A percentile compares a stretch with the other conserved stretches of the same genome.
Evolutionary conservation across 2,888 invertebrate genomes (phyloP).

Genomic region (Apocheima hispidaria): DNA sequence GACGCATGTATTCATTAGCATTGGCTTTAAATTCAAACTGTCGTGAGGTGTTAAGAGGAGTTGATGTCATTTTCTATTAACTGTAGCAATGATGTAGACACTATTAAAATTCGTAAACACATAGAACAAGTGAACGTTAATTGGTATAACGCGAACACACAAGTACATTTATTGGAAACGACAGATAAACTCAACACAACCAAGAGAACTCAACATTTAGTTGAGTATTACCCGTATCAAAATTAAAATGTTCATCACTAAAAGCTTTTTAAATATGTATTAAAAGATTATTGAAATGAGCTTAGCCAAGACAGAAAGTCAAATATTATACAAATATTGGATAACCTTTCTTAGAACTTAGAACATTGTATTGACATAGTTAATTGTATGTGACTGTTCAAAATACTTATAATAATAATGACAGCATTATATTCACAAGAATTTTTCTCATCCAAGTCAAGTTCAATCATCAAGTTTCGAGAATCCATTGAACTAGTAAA

Average conservation of each 20-base stretch:
- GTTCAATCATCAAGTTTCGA: slow-evolving; percentile 25
- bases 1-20: slow-evolving; percentile 59
- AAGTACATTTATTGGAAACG: not conserved
- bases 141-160: slow-evolving; percentile 2
- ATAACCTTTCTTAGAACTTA: slow-evolving; percentile 2
- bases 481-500: slow-evolving; percentile 11
- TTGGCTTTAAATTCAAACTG: slow-evolving; percentile 45
- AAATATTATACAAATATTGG: not conserved
- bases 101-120: slow-evolving; percentile 22
- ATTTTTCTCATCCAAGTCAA: slow-evolving; percentile 19
- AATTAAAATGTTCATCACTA: not conserved
- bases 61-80: slow-evolving; percentile 68
- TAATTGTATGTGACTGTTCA: slow-evolving; percentile 2
- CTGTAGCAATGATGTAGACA: slow-evolving; percentile 47
- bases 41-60: slow-evolving; percentile 61
- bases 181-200: not conserved
- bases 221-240: not conserved
- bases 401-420: slow-evolving; percentile 29
- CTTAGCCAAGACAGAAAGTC: not conserved
- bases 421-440: slow-evolving; percentile 17
- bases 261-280: no score
- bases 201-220: no score
- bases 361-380: not conserved
- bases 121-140: slow-evolving; percentile 15
- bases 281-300: not conserved